Percentiles rank a stretch among this genome's conserved stretches.
Conservation (phyloP, 1,140 invertebrate species). For the Pygmarrhopalites habei region DNA sequence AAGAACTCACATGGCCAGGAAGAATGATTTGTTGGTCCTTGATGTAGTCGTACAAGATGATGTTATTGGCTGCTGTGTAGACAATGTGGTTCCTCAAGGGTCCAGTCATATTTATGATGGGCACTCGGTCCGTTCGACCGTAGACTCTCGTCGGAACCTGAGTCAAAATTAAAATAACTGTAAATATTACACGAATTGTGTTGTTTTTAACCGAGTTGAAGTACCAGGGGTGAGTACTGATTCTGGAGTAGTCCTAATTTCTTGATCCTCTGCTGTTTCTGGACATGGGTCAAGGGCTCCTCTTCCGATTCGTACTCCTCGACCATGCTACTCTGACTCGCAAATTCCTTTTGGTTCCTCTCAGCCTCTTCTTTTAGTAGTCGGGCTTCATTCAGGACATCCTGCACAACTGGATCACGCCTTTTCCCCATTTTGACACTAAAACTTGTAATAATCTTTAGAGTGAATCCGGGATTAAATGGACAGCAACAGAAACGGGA, state of each 20-base stretch:
- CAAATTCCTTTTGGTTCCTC: neutral
- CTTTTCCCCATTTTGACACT: no score
- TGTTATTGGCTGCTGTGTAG: slow-evolving; percentile 29
- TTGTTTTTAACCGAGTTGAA: no score
- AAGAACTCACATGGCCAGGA: slow-evolving; percentile 35
- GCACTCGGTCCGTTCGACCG: slow-evolving; percentile 22
- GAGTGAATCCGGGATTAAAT: no score
- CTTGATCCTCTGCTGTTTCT: neutral
- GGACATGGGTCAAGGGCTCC: neutral
- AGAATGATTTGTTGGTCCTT: slow-evolving; percentile 28
- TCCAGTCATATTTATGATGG: slow-evolving; percentile 29
- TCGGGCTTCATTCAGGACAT: neutral
- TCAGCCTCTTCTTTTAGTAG: neutral
- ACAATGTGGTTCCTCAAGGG: slow-evolving; percentile 23
- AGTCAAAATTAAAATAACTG: neutral
- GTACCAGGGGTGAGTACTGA: neutral
- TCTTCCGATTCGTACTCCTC: neutral
- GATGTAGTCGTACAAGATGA: slow-evolving; percentile 30
- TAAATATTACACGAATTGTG: neutral
- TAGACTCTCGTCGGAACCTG: slow-evolving; percentile 16
- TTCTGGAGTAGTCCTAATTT: neutral
- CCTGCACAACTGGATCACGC: no score
- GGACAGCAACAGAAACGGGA: no score
- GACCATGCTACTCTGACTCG: neutral
- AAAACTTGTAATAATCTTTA: no score